Conservation (phyloP, 1,140 invertebrate species). For the Parapsyche elsis region DNA sequence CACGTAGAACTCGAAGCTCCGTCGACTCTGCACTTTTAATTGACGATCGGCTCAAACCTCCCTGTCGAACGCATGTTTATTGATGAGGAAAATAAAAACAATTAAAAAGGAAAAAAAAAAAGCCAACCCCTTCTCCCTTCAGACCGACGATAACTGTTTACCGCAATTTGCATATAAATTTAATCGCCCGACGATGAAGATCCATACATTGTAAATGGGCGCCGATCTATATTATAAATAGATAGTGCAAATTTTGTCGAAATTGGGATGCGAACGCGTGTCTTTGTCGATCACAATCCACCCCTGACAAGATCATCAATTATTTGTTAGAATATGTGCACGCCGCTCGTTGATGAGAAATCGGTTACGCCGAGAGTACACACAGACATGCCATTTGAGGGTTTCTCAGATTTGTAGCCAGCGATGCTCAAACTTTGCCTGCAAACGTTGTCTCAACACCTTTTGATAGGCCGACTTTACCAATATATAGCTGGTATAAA, state of each 20-base stretch:
- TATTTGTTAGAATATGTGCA: slow-evolving; percentile 14
- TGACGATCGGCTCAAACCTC: slow-evolving; percentile 12
- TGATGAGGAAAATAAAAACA: slow-evolving; percentile 16
- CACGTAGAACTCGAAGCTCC: background rate
- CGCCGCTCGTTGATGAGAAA: slow-evolving; percentile 19
- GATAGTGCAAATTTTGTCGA: background rate
- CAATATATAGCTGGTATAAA: too few species aligned
- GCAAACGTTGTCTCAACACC: too few species aligned
- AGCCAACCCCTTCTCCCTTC: too few species aligned
- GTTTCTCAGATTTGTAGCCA: background rate
- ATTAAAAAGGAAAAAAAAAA: too few species aligned
- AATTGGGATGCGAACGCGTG: background rate
- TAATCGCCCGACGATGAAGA: background rate
- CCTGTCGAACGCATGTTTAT: slow-evolving; percentile 32
- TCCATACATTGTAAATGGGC: background rate
- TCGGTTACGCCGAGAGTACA: background rate
- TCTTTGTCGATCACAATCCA: slow-evolving; percentile 19
- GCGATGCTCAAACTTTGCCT: too few species aligned
- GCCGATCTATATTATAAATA: background rate
- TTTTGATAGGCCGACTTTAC: too few species aligned
- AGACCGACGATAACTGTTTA: background rate
- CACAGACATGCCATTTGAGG: background rate
- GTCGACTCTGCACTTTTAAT: slow-evolving; percentile 37
- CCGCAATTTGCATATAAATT: slow-evolving; percentile 23
- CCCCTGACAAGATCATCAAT: slow-evolving; percentile 17